These are phyloP conservation scores for Drosophila carrolli DNA, from an alignment of 1,140 invertebrate genomes.

Conservation along the genomic window DNA sequence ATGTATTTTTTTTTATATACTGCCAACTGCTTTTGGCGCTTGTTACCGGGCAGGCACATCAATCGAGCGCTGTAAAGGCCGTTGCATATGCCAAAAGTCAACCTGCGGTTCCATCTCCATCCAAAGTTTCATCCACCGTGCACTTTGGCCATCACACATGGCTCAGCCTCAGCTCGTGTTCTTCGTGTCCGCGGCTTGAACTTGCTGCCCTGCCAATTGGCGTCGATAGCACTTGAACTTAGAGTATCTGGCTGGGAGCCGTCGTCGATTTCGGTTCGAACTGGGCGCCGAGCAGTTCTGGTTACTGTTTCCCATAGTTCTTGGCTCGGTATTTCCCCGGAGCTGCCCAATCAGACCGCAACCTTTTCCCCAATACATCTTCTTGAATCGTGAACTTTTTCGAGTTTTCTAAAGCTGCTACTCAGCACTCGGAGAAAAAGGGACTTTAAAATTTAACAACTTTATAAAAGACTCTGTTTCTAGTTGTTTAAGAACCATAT, in stretches of 20 bases:
- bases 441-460: neutral
- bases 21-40: slow-evolving; percentile 44
- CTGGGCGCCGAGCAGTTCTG: slow-evolving; percentile 14
- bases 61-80: slow-evolving; percentile 73
- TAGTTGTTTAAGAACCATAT: no score
- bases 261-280: neutral
- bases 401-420: slow-evolving; percentile 18
- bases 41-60: slow-evolving; percentile 64
- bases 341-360: slow-evolving; percentile 21
- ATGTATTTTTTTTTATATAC: slow-evolving; percentile 39
- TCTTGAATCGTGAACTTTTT: slow-evolving; percentile 45
- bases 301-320: slow-evolving; percentile 32
- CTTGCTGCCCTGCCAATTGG: slow-evolving; percentile 52
- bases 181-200: slow-evolving; percentile 35
- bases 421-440: slow-evolving; percentile 22
- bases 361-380: slow-evolving; percentile 49
- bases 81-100: slow-evolving; percentile 80
- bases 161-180: slow-evolving; percentile 24
- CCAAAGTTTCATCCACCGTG: slow-evolving; percentile 8
- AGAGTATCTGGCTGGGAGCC: neutral
- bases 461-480: no score
- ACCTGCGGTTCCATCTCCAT: slow-evolving; percentile 29
- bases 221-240: slow-evolving; percentile 52
- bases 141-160: slow-evolving; percentile 55
- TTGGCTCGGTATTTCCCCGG: slow-evolving; percentile 21